Conservation (phyloP, 2,888 invertebrate species). For the Netelia fuscicornis region DNA sequence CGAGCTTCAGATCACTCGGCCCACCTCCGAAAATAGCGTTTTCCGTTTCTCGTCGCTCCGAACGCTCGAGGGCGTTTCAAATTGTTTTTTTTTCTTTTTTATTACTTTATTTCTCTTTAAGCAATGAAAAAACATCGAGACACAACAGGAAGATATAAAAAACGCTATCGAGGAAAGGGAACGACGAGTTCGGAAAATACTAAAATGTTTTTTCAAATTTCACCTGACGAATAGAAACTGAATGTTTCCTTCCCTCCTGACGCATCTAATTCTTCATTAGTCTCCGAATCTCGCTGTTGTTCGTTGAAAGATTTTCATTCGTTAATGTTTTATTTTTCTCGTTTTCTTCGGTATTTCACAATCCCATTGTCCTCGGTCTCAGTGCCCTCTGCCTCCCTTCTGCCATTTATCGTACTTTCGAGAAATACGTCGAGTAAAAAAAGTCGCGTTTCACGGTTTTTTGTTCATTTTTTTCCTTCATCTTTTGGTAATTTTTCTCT, state of each 20-base stretch:
- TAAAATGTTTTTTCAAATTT: conserved; percentile 36
- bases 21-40: conserved; percentile 20
- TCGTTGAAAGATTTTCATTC: conserved; percentile 59
- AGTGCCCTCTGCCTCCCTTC: conserved; percentile 29
- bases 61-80: conserved; percentile 32
- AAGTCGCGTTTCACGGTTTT: conserved; percentile 42
- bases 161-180: conserved; percentile 39
- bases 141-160: conserved; percentile 53
- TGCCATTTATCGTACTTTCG: conserved; percentile 28
- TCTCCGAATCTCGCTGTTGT: conserved; percentile 3
- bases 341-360: conserved; percentile 61
- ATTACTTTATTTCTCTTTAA: conserved; percentile 31
- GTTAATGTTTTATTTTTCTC: conserved; percentile 60
- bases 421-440: conserved; percentile 49
- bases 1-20: conserved; percentile 32
- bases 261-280: neutral
- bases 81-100: conserved; percentile 34
- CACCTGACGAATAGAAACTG: conserved; percentile 11
- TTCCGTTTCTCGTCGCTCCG: conserved; percentile 41
- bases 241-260: conserved; percentile 1
- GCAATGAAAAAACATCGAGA: conserved; percentile 59
- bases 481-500: conserved; percentile 38
- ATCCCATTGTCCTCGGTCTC: conserved; percentile 60
- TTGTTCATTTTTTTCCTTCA: conserved; percentile 41
- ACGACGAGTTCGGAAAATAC: conserved; percentile 30